phyloP scores from a whole-genome alignment of 2,888 invertebrate genomes.

The Hydropsyche betteni region DNA sequence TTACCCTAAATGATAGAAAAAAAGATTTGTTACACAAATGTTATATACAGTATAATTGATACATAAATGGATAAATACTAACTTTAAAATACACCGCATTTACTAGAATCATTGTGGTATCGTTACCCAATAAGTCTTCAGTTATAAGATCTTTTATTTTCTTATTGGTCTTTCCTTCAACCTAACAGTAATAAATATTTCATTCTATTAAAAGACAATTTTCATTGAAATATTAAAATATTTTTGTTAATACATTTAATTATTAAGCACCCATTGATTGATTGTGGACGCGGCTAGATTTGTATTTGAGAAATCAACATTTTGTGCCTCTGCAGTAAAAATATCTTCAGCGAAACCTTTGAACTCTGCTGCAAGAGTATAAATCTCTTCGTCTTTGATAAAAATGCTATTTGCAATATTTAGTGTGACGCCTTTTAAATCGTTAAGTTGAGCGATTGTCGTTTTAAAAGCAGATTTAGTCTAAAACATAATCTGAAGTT shows the following conservation, averaged over 20 bases:
- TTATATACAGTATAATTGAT: neutral
- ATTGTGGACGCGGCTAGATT: conserved; percentile 67
- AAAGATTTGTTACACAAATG: neutral
- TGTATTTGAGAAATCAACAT: conserved; percentile 69
- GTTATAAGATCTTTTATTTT: conserved; percentile 82
- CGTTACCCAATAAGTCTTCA: conserved; percentile 63
- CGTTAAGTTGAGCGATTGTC: conserved; percentile 50
- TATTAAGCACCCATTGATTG: no score
- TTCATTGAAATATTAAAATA: no score
- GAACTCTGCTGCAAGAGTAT: conserved; percentile 66
- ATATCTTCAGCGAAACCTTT: conserved; percentile 67
- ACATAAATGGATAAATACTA: conserved; percentile 43
- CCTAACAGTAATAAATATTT: no score
- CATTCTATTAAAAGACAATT: no score
- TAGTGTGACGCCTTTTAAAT: conserved; percentile 62
- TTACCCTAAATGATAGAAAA: conserved; percentile 61
- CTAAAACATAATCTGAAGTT: conserved; percentile 39
- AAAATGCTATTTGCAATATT: conserved; percentile 81
- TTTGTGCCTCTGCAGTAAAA: conserved; percentile 72
- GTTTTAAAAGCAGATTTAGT: conserved; percentile 48
- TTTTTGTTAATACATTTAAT: no score
- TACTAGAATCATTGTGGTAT: conserved; percentile 76
- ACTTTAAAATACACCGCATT: conserved; percentile 91
- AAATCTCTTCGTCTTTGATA: conserved; percentile 66
- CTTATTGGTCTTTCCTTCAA: conserved; percentile 83